These are phyloP conservation scores for Pristiophorus japonicus DNA, from an alignment of 2,113 vertebrate genomes.

Conservation along the genomic window DNA sequence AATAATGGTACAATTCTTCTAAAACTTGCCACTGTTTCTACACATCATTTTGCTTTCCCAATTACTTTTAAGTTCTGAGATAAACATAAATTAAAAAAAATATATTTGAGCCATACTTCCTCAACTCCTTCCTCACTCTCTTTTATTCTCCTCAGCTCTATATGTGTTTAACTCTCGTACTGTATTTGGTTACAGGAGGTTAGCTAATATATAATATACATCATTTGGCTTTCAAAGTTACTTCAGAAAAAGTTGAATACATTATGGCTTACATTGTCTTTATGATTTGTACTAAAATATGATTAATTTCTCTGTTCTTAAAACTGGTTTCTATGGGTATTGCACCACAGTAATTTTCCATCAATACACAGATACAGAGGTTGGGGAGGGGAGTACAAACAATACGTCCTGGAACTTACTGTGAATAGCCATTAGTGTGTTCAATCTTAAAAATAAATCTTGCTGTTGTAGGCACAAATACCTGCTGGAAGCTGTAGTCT, in stretches of 20 bases:
- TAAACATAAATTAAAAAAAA: too few species aligned
- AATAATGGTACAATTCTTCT: too few species aligned
- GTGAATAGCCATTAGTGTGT: background rate
- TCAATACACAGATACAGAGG: background rate
- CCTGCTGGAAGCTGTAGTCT: background rate
- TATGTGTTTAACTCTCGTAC: background rate
- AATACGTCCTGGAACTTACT: background rate
- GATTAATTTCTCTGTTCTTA: background rate
- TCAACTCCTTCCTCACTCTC: background rate
- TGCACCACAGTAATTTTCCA: background rate
- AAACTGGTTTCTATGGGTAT: background rate
- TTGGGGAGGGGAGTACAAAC: background rate
- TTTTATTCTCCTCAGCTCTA: too few species aligned
- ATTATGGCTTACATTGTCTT: background rate
- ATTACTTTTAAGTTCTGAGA: too few species aligned
- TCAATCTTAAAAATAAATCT: background rate
- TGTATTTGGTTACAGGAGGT: background rate
- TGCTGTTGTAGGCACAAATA: background rate
- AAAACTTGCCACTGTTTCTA: too few species aligned
- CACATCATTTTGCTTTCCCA: too few species aligned
- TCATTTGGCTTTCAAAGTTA: background rate
- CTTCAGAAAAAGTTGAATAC: background rate
- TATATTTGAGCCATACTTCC: background rate
- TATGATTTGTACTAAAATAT: background rate
- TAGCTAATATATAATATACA: background rate